Conservation (phyloP, 2,113 vertebrate species). For the Hyperoodon ampullatus region DNA sequence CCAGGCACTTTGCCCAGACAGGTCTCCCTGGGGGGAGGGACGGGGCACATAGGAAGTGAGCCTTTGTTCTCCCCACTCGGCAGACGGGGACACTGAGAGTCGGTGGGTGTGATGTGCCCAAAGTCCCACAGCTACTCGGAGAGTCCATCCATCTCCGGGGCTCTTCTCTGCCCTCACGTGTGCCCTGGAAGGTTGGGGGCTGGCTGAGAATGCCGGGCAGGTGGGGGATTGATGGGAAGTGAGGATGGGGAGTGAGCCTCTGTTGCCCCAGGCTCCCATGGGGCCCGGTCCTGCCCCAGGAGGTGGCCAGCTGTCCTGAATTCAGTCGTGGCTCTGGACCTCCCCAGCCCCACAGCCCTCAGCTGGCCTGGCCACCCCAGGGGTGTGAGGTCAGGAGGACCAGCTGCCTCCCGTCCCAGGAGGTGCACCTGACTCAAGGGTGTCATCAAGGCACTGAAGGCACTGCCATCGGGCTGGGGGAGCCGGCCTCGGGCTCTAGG, state of each 20-base stretch:
- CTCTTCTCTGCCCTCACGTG: neutral
- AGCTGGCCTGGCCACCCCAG: neutral
- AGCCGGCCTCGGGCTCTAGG: rapidly evolving
- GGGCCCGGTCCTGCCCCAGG: neutral
- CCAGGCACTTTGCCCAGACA: neutral
- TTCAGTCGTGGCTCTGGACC: neutral
- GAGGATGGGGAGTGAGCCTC: neutral
- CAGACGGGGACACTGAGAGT: neutral
- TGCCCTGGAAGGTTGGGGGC: neutral
- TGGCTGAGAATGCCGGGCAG: neutral
- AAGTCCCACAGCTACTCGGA: neutral
- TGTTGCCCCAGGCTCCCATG: neutral
- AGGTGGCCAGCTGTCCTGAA: neutral
- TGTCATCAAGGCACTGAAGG: rapidly evolving
- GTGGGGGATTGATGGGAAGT: neutral
- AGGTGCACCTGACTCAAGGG: neutral
- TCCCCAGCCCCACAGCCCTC: neutral
- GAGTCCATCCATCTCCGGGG: neutral
- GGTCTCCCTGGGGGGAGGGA: neutral
- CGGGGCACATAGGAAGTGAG: too few relatives aligned
- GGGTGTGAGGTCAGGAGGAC: neutral
- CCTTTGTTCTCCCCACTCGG: neutral
- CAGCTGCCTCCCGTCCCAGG: neutral
- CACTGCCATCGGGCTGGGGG: neutral
- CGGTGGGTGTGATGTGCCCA: rapidly evolving